These are phyloP conservation scores for Bibio marci DNA, from an alignment of 2,888 invertebrate species.

Conservation along the genomic window DNA sequence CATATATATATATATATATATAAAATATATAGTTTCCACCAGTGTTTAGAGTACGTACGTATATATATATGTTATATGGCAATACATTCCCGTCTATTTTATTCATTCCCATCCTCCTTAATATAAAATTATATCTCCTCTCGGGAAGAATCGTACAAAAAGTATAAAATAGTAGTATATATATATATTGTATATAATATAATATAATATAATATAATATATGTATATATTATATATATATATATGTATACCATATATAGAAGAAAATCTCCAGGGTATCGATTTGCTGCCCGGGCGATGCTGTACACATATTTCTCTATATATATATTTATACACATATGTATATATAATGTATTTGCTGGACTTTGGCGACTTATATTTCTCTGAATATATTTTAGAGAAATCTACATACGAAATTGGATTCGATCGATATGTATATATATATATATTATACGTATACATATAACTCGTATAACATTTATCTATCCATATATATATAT, in stretches of 20 bases:
- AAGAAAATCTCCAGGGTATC: slow-evolving; percentile 1
- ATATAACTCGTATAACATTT: neutral
- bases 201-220: too few species aligned
- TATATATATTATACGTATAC: neutral
- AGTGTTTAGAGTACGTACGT: too few species aligned
- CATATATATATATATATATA: neutral
- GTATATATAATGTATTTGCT: neutral
- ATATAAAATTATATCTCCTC: neutral
- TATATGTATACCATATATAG: too few species aligned
- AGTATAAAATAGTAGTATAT: too few species aligned
- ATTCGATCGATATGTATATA: slow-evolving; percentile 1
- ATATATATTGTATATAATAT: too few species aligned
- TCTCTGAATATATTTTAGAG: neutral
- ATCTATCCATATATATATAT: too few species aligned
- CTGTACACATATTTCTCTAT: neutral
- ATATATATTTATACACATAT: neutral
- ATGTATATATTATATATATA: too few species aligned
- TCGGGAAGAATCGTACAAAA: slow-evolving; percentile 1
- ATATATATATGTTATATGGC: too few species aligned
- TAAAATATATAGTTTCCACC: neutral
- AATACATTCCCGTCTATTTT: slow-evolving; percentile 1
- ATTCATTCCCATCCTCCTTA: neutral
- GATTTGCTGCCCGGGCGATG: neutral
- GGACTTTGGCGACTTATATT: slow-evolving; percentile 1
- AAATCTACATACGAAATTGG: slow-evolving; percentile 1